Percentiles rank a stretch among this genome's conserved stretches.
phyloP scores from a whole-genome alignment of 2,888 invertebrate species.

The Melanotus villosus region DNA sequence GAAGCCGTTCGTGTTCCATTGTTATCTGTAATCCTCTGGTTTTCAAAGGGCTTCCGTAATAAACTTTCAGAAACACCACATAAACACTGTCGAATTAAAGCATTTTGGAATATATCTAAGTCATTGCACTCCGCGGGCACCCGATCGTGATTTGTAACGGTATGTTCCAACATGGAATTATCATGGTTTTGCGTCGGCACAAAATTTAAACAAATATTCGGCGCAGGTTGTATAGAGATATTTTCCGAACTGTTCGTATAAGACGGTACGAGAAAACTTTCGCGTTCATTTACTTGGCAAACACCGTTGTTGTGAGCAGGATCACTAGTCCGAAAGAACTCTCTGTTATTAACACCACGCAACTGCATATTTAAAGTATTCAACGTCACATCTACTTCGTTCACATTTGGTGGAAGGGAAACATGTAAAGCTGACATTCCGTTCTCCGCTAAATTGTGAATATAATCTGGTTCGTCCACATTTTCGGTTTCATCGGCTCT shows the following conservation, averaged over 20 bases:
- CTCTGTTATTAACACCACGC: conserved; percentile 51
- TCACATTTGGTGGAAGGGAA: conserved; percentile 60
- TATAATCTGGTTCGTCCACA: conserved; percentile 73
- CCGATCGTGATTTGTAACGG: conserved; percentile 32
- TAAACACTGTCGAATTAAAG: conserved; percentile 82
- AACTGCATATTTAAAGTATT: conserved; percentile 60
- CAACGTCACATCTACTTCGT: conserved; percentile 62
- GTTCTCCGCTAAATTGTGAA: conserved; percentile 69
- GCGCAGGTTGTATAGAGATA: conserved; percentile 48
- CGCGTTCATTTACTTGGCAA: too few relatives aligned
- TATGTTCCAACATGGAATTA: not conserved
- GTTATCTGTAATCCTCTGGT: conserved; percentile 69
- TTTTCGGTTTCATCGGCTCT: conserved; percentile 74
- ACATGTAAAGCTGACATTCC: conserved; percentile 63
- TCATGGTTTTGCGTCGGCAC: not conserved
- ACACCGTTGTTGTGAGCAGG: not conserved
- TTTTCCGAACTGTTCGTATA: conserved; percentile 34
- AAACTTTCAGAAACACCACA: conserved; percentile 82
- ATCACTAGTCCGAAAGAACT: conserved; percentile 56
- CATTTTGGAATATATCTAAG: conserved; percentile 74
- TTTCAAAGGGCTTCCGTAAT: conserved; percentile 80
- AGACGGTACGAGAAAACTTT: not conserved
- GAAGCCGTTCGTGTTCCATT: conserved; percentile 71
- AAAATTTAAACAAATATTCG: conserved; percentile 42
- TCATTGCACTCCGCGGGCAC: conserved; percentile 35